Percentiles rank a stretch among this genome's conserved stretches.
Conservation (phyloP, 2,113 vertebrate species). For the Trochalopteron elliotii region DNA sequence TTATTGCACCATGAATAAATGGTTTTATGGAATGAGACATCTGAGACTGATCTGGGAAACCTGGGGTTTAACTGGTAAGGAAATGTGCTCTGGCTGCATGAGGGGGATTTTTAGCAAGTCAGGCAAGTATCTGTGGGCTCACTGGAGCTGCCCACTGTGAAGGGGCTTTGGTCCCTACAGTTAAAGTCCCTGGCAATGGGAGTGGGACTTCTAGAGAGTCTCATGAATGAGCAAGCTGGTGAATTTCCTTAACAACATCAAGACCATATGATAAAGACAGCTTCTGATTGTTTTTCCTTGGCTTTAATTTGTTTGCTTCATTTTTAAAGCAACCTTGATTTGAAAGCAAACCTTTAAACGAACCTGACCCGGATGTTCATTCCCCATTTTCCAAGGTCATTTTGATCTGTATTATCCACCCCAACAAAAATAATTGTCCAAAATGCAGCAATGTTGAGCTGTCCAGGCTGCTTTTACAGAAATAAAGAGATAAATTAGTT, state of each 20-base stretch:
- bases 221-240: not conserved
- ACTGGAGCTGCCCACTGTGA: not conserved
- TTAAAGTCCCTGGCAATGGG: not conserved
- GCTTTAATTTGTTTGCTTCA: not conserved
- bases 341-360: not conserved
- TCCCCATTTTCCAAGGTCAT: not conserved
- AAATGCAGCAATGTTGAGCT: not conserved
- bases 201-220: not conserved
- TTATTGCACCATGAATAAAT: not conserved
- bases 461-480: not conserved
- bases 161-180: not conserved
- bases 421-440: not conserved
- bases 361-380: not conserved
- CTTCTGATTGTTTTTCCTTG: not conserved
- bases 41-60: not conserved
- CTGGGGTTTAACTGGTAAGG: not conserved
- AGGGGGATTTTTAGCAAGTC: not conserved
- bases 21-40: not conserved
- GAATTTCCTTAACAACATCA: not conserved
- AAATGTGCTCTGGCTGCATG: not conserved
- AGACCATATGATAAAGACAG: accelerated
- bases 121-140: not conserved
- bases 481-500: not conserved
- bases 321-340: not conserved
- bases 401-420: not conserved